Base-by-base conservation (phyloP, 2,113 vertebrate species). In the Varanus salvator region DNA sequence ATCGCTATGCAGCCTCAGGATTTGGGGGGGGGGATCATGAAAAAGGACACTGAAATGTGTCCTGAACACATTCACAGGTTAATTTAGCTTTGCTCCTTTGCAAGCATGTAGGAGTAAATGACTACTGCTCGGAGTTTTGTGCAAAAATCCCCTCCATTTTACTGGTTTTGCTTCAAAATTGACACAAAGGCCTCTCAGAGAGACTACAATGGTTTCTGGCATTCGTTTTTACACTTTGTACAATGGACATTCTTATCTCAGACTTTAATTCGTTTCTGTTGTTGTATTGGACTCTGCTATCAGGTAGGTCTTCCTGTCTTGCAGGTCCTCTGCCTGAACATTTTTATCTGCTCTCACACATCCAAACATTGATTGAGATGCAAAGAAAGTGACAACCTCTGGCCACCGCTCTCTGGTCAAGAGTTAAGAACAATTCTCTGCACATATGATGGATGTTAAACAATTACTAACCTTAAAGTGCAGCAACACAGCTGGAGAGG, bases 391-490 rank as follows among this genome's bases (percentile, higher is more conserved):
- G 38, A 89, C 90, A 91, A 89, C 38, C 54, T 88, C 54, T 89
- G 66, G 74, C 89, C 91, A 89, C 87, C 91, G 44, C 83, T 85
- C 87, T 95, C 87, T 15, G 88, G 64, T 93, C 94, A 96, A 94
- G 7, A 86, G 85, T 80, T 92, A 91, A 87, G 78, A 93, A 95
- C 86, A 94, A 85, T 85, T 93, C 91, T 78, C 68, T 96, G 93
- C 91, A 87, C 12, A 44, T 84, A 85, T 96, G 95, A 97, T 93
- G 89, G 90, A 95, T 96, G 95, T 93, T 95, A 84, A 93, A 93
- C 93, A 95, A 94, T 96, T 95, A 93, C 93, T 90, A 94, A 95
- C 94, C 94, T 94, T 95, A 95, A 90, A 96, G 83, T 95, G 82
- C 84, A 84, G 74, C 81, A 91, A 64, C 92, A 91, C 90, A 92